Evolutionary conservation across 2,888 invertebrate genomes (phyloP).

Genomic region (Calliopum simillimum): DNA sequence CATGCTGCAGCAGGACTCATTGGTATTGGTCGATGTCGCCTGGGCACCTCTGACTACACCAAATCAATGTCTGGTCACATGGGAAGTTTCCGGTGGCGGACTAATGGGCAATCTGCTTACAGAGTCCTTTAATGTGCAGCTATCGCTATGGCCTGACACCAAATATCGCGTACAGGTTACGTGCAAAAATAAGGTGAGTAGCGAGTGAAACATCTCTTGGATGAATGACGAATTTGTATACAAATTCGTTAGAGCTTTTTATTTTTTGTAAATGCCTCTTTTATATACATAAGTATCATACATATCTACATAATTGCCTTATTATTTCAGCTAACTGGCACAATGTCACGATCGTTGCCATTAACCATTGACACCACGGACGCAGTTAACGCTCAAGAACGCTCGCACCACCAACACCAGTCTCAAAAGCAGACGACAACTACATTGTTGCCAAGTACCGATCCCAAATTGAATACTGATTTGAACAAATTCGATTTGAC

Average conservation of each 20-base stretch:
- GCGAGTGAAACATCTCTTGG: background rate
- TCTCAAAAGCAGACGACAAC: slow-evolving; percentile 17
- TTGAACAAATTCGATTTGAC: background rate
- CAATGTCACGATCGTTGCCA: slow-evolving; percentile 63
- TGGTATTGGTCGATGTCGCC: slow-evolving; percentile 65
- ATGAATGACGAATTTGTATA: background rate
- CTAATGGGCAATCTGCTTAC: slow-evolving; percentile 67
- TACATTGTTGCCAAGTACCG: background rate
- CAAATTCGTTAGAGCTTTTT: background rate
- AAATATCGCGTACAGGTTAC: slow-evolving; percentile 67
- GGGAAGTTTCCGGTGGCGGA: slow-evolving; percentile 67
- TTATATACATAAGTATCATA: background rate
- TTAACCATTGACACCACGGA: slow-evolving; percentile 64
- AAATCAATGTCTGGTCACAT: slow-evolving; percentile 66
- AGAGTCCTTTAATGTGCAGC: slow-evolving; percentile 65
- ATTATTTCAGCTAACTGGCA: slow-evolving; percentile 58
- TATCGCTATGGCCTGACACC: slow-evolving; percentile 67
- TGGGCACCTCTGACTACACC: slow-evolving; percentile 62
- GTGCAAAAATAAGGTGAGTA: slow-evolving; percentile 66
- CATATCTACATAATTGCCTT: slow-evolving; percentile 2
- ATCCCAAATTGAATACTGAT: background rate
- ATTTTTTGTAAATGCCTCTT: background rate
- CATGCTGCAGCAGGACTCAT: slow-evolving; percentile 64
- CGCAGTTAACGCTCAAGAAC: slow-evolving; percentile 43
- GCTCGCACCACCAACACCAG: background rate